These are phyloP conservation scores for Baryphthengus martii DNA, from an alignment of 2,113 vertebrate species.

Conservation along the genomic window DNA sequence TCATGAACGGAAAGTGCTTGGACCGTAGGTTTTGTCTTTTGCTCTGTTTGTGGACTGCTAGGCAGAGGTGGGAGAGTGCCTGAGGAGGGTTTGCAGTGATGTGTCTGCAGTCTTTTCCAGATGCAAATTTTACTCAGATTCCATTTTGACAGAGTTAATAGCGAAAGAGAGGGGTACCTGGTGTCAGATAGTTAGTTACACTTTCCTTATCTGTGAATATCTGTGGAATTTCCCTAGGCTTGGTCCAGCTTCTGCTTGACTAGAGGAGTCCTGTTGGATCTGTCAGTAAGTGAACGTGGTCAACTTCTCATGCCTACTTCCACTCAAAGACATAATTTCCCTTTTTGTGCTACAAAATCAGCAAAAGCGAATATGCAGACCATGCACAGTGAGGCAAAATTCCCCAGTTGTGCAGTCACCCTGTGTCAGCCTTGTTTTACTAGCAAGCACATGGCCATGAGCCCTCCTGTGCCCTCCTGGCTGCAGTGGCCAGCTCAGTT, in stretches of 20 bases:
- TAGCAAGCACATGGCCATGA: fast-evolving
- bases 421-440: neutral
- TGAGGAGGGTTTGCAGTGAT: neutral
- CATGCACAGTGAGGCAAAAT: neutral
- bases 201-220: neutral
- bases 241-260: neutral
- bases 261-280: neutral
- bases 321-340: neutral
- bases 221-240: neutral
- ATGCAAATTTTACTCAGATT: conserved; percentile 1
- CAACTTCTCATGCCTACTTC: fast-evolving
- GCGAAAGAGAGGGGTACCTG: neutral
- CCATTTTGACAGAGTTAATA: neutral
- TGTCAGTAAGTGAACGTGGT: neutral
- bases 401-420: neutral
- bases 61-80: neutral
- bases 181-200: neutral
- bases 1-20: neutral
- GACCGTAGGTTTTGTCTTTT: neutral
- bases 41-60: neutral
- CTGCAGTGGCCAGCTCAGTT: neutral
- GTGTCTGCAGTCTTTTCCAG: conserved; percentile 1
- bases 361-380: neutral
- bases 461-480: neutral
- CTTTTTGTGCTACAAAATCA: neutral